Percentiles rank a stretch among this genome's conserved stretches.
Conservation (phyloP, 2,888 invertebrate genomes). For the Spilarctia lutea region DNA sequence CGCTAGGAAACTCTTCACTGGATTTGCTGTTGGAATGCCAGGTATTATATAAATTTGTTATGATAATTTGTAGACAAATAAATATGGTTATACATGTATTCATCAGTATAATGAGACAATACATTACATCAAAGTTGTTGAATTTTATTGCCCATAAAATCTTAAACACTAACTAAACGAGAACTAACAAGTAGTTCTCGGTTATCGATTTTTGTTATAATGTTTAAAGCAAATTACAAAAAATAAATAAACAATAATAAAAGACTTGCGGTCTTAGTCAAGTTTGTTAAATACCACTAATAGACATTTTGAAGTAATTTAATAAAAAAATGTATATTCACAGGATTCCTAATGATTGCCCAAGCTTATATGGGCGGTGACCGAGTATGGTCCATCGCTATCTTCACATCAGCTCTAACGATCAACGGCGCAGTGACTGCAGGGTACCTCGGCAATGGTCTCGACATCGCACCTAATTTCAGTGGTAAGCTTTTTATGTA, state of each 20-base stretch:
- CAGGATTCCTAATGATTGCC: slow-evolving; percentile 89
- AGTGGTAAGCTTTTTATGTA: slow-evolving; percentile 86
- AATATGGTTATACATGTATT: too few relatives aligned
- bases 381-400: slow-evolving; percentile 90
- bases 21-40: slow-evolving; percentile 79
- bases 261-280: too few relatives aligned
- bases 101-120: too few relatives aligned
- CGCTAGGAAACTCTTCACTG: slow-evolving; percentile 87
- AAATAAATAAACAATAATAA: too few relatives aligned
- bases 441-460: slow-evolving; percentile 94
- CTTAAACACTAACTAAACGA: too few relatives aligned
- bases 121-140: not conserved
- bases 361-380: slow-evolving; percentile 91
- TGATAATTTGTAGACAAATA: too few relatives aligned
- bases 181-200: not conserved
- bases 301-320: not conserved
- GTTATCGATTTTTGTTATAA: not conserved
- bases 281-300: not conserved
- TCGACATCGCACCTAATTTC: slow-evolving; percentile 96
- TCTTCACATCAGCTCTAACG: slow-evolving; percentile 93
- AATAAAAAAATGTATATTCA: not conserved
- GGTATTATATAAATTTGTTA: slow-evolving; percentile 62
- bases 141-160: not conserved
- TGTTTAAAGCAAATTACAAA: not conserved
- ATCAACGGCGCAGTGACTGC: slow-evolving; percentile 95